phyloP scores from a whole-genome alignment of 2,888 invertebrate species.

The Xestia sexstrigata region DNA sequence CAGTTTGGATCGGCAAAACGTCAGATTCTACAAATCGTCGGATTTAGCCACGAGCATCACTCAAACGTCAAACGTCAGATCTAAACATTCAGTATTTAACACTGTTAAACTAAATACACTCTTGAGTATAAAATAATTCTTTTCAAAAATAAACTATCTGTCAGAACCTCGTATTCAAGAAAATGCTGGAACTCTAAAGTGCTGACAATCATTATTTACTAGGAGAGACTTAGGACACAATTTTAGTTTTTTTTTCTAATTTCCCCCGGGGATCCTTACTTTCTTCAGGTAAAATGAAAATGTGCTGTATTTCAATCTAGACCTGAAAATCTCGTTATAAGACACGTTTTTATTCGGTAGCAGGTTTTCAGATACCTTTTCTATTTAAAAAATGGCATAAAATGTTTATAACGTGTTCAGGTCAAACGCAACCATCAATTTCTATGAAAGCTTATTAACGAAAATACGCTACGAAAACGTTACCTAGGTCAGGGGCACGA shows the following conservation, averaged over 20 bases:
- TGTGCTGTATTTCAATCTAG: slow-evolving; percentile 41
- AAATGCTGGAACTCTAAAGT: slow-evolving; percentile 3
- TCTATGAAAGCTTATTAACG: neutral
- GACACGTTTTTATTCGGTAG: slow-evolving; percentile 1
- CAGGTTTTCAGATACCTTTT: neutral
- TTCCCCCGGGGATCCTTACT: slow-evolving; percentile 42
- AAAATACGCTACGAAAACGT: neutral
- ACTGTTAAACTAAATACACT: neutral
- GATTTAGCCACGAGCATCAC: neutral
- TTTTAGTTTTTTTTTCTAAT: slow-evolving; percentile 36
- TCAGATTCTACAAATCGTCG: too few species aligned
- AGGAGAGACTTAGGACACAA: slow-evolving; percentile 9
- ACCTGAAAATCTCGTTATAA: slow-evolving; percentile 19
- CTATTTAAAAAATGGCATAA: neutral
- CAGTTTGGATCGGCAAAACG: too few species aligned
- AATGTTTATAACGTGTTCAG: neutral
- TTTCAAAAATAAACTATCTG: slow-evolving; percentile 5
- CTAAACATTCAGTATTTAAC: neutral
- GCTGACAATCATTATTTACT: slow-evolving; percentile 25
- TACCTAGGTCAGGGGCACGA: too few species aligned
- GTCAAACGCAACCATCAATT: too few species aligned
- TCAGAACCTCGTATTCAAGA: neutral
- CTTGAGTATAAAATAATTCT: neutral
- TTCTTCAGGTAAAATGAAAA: slow-evolving; percentile 49
- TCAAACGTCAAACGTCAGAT: neutral